Conservation (phyloP, 2,888 invertebrate species). For the Latrodectus elegans region DNA sequence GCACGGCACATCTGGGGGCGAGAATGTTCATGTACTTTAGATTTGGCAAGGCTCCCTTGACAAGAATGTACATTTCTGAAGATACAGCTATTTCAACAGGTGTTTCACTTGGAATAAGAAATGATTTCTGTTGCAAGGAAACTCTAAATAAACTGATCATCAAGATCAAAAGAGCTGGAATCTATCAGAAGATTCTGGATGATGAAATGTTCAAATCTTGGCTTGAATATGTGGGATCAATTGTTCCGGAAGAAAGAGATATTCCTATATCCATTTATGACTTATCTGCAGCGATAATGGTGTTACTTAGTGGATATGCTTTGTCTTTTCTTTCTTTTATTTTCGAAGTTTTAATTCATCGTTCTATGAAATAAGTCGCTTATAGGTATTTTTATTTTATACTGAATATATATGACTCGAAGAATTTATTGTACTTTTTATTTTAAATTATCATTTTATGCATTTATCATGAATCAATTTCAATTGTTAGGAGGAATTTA, state of each 20-base stretch:
- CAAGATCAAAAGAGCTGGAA: neutral
- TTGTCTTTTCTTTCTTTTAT: neutral
- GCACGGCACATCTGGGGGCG: neutral
- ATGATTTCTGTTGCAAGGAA: neutral
- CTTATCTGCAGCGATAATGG: neutral
- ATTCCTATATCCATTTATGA: neutral
- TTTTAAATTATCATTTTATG: too few species aligned
- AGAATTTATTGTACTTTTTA: too few species aligned
- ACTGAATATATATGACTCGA: too few species aligned
- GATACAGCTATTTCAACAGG: neutral
- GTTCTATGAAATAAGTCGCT: neutral
- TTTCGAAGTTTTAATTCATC: neutral
- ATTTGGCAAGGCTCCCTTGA: neutral
- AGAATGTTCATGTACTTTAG: neutral
- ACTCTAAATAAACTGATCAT: neutral
- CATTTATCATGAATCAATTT: too few species aligned
- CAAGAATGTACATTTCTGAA: neutral
- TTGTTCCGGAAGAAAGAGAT: neutral
- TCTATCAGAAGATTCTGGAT: conserved; percentile 3
- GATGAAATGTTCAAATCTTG: neutral
- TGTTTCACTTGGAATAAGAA: neutral
- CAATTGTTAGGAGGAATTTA: too few species aligned
- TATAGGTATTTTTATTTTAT: too few species aligned
- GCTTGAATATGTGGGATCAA: neutral
- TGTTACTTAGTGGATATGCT: neutral